Evolutionary conservation across 2,797 vertebrate genomes (phyloP).

Genomic region (Delichon dasypus): DNA sequence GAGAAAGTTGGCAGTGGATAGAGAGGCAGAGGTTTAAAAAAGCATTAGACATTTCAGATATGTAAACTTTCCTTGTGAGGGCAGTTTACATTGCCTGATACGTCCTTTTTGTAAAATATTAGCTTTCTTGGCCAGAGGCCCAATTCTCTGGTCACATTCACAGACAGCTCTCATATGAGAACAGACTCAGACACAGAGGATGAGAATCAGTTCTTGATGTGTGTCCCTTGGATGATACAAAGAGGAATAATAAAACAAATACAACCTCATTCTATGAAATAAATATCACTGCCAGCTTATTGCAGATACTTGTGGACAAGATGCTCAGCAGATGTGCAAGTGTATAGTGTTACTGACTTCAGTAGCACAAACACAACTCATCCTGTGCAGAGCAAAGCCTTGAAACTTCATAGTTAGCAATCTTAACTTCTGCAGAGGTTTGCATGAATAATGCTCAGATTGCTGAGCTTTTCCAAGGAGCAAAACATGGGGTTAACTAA

Average conservation of each 20-base stretch:
- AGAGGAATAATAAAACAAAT: not conserved
- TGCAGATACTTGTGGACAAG: constrained; percentile 8
- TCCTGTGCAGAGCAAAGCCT: not conserved
- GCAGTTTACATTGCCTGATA: constrained; percentile 12
- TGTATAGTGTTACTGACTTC: not conserved
- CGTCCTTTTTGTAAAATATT: not conserved
- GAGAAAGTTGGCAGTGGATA: not conserved
- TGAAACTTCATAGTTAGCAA: not conserved
- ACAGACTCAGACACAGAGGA: not conserved
- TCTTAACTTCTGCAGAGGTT: not conserved
- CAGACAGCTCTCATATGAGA: not conserved
- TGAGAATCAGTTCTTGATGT: not conserved
- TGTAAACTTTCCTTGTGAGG: constrained; percentile 34
- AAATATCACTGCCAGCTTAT: not conserved
- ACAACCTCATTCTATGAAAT: not conserved
- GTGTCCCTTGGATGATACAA: not conserved
- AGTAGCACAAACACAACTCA: not conserved
- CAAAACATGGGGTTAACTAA: not conserved
- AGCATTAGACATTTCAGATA: not conserved
- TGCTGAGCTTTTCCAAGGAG: not conserved
- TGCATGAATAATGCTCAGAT: not conserved
- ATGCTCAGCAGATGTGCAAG: not conserved
- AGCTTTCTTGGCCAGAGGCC: not conserved
- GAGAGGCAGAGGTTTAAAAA: constrained; percentile 26
- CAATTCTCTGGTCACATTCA: not conserved